Percentiles rank a stretch among this genome's conserved stretches.
Conservation (phyloP, 2,113 vertebrate species). For the Serilophus lunatus region DNA sequence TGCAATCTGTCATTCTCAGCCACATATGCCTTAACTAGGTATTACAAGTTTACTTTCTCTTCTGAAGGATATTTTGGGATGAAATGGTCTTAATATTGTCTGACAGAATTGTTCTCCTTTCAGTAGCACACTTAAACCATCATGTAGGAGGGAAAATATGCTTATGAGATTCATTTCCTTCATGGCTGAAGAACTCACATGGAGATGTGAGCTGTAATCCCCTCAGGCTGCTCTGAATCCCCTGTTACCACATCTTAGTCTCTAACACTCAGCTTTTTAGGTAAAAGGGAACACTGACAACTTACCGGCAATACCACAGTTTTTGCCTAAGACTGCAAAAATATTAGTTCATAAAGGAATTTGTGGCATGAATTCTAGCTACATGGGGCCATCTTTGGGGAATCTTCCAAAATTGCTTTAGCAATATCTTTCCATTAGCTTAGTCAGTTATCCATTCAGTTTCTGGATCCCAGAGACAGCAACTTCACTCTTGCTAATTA, state of each 20-base stretch:
- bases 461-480: background rate
- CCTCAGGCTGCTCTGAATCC: background rate
- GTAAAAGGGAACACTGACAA: background rate
- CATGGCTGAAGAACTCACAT: background rate
- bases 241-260: accelerated
- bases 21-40: background rate
- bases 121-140: background rate
- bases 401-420: background rate
- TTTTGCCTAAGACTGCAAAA: background rate
- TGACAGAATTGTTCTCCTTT: background rate
- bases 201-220: background rate
- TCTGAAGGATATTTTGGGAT: background rate
- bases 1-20: background rate
- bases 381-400: background rate
- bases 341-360: background rate
- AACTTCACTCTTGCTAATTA: background rate
- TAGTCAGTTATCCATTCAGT: background rate
- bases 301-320: background rate
- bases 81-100: background rate
- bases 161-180: background rate
- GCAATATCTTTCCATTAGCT: background rate
- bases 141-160: background rate
- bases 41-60: background rate
- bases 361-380: background rate
- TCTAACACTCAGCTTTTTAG: background rate